Evolutionary conservation across 2,113 vertebrate genomes (phyloP).

Genomic region (Dasyurus viverrinus): DNA sequence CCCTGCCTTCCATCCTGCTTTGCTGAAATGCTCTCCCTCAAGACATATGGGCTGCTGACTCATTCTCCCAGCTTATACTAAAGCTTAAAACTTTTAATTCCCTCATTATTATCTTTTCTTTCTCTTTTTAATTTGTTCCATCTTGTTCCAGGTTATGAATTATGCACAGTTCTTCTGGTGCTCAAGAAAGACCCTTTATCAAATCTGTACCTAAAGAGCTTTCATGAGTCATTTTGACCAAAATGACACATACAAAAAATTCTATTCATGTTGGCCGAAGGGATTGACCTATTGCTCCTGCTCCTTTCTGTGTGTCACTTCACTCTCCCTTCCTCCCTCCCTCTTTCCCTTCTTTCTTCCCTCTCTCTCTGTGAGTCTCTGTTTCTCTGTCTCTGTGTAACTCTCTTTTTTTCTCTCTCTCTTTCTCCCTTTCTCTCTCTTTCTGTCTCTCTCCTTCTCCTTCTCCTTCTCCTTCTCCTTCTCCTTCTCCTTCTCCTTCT

Average conservation of each 20-base stretch:
- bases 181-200: conserved; percentile 68
- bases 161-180: conserved; percentile 56
- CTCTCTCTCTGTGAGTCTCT: no score
- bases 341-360: no score
- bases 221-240: conserved; percentile 23
- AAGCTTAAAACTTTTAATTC: conserved; percentile 59
- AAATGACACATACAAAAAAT: conserved; percentile 32
- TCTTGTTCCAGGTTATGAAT: conserved; percentile 56
- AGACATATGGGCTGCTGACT: conserved; percentile 59
- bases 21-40: conserved; percentile 6
- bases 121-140: conserved; percentile 47
- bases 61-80: conserved; percentile 49
- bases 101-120: conserved; percentile 38
- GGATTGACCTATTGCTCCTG: neutral
- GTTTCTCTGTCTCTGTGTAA: no score
- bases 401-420: no score
- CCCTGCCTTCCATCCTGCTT: conserved; percentile 9
- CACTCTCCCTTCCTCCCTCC: neutral
- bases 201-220: conserved; percentile 54
- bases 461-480: no score
- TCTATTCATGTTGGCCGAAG: neutral
- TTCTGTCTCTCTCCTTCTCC: no score
- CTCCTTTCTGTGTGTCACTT: neutral
- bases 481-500: no score
- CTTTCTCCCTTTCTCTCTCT: neutral